Percentiles rank a stretch among this genome's conserved stretches.
These are phyloP conservation scores for Noctua pronuba DNA, from an alignment of 2,888 invertebrate genomes.

Conservation along the genomic window DNA sequence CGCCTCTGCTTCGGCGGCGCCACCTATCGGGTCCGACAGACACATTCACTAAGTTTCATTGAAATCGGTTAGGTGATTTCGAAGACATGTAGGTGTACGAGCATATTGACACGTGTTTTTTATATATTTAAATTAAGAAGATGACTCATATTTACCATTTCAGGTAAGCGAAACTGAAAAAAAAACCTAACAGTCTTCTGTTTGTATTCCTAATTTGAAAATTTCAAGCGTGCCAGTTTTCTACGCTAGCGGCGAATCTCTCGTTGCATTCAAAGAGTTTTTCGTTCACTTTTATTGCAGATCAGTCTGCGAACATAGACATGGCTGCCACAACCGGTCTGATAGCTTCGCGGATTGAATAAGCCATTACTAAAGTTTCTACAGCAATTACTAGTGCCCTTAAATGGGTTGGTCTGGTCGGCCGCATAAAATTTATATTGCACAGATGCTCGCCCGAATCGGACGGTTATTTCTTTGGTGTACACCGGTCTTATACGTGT, in stretches of 20 bases:
- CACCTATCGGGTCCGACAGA: background rate
- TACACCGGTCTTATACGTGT: conserved; percentile 23
- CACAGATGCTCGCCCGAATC: conserved; percentile 76
- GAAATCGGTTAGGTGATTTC: background rate
- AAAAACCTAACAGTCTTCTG: background rate
- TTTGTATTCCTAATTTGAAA: background rate
- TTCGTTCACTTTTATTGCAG: conserved; percentile 59
- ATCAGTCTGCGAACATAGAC: conserved; percentile 61
- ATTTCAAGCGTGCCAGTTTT: background rate
- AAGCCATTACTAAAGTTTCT: conserved; percentile 87
- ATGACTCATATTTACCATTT: background rate
- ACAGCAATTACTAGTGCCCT: conserved; percentile 82
- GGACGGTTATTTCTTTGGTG: conserved; percentile 66
- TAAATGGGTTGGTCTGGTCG: conserved; percentile 78
- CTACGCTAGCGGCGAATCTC: conserved; percentile 19
- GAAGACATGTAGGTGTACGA: background rate
- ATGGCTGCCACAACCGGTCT: conserved; percentile 74
- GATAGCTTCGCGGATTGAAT: conserved; percentile 77
- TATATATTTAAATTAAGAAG: background rate
- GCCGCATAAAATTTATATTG: conserved; percentile 78
- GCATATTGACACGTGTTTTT: background rate
- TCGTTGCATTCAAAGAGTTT: conserved; percentile 56
- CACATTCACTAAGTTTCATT: background rate
- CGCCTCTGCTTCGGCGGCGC: background rate
- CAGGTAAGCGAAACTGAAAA: background rate